These are phyloP conservation scores for Pelecanoides urinatrix DNA, from an alignment of 2,113 vertebrate genomes.

Conservation along the genomic window DNA sequence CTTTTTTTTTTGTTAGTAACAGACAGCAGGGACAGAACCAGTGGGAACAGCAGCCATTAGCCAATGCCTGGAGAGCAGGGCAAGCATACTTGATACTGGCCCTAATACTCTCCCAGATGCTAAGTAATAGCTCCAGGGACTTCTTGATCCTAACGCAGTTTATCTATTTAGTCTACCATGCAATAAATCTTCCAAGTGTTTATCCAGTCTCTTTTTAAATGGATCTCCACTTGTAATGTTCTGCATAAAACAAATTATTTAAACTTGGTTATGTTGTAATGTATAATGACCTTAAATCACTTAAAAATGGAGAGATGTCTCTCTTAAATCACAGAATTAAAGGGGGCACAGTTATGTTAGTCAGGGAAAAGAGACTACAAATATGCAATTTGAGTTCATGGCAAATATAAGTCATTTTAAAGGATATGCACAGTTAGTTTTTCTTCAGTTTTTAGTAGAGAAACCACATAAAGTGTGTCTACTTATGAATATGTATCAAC, in stretches of 20 bases:
- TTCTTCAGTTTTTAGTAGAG: not conserved
- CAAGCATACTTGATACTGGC: not conserved
- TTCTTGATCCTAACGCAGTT: not conserved
- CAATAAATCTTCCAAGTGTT: not conserved
- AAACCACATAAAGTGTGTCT: not conserved
- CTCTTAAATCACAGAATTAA: not conserved
- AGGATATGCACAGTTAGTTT: not conserved
- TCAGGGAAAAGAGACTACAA: not conserved
- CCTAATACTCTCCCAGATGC: not conserved
- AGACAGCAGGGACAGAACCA: not conserved
- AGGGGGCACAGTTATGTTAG: not conserved
- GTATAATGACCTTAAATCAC: not conserved
- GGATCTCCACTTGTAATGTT: not conserved
- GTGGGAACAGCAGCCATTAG: not conserved
- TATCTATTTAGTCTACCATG: not conserved
- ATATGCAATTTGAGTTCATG: not conserved
- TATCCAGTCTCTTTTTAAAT: not conserved
- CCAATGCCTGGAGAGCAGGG: not conserved
- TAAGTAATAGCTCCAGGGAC: not conserved
- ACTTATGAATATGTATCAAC: conserved; percentile 47
- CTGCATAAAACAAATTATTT: not conserved
- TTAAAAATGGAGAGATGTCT: not conserved
- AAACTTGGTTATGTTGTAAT: not conserved
- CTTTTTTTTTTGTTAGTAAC: not conserved
- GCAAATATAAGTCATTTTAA: not conserved